Evolutionary conservation across 1,140 invertebrate species (phyloP), one percentile per base, ranked within the genome.

Genomic region (Penaeus chinensis): DNA sequence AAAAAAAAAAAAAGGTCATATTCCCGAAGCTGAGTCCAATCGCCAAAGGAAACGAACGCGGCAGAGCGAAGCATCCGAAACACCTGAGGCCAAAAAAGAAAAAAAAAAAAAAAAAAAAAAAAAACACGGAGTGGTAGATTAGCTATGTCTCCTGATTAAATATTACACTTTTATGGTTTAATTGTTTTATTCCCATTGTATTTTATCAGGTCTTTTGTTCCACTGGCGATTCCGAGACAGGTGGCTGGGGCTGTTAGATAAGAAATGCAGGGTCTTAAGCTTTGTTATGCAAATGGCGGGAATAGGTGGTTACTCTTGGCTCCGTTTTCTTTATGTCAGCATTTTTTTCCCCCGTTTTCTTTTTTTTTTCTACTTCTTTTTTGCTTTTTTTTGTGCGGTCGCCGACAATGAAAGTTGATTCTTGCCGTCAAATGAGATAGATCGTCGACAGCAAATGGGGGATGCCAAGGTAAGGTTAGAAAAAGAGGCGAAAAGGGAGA

Each of bases 141-240:
- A 66, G 84, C 77, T 63, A 27, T 85, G 84, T 85, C 84, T 76
- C 76, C 84, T 85, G 84, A 85, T 85, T 85, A 85, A 85, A 85
- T 85, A 85, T 85, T 85, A 85, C 84, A 85, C 84, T 85, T 85
- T 85, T 85, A 85, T 74, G 84, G 77, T 77, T 80, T 85, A 85
- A 85, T 85, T 85, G 84, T 80, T 85, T 85, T 85, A 85, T 85
- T 85, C 84, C 76, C 84, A 85, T 85, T 85, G 84, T 85, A 85
- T 85, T 85, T 85, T 80, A 85, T 80, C 84, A 85, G 84, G 76
- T 69, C 84, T 85, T 85, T 85, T 85, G 84, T 85, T 80, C 77
- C 63, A 47, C 84, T 69, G 62, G 84, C 63, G 84, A 85, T 63
- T 78, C 62, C 77, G 61, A 65, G 77, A 85, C 77, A 85, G 77